phyloP scores from a whole-genome alignment of 2,888 invertebrate genomes.

The Polyommatus icarus region DNA sequence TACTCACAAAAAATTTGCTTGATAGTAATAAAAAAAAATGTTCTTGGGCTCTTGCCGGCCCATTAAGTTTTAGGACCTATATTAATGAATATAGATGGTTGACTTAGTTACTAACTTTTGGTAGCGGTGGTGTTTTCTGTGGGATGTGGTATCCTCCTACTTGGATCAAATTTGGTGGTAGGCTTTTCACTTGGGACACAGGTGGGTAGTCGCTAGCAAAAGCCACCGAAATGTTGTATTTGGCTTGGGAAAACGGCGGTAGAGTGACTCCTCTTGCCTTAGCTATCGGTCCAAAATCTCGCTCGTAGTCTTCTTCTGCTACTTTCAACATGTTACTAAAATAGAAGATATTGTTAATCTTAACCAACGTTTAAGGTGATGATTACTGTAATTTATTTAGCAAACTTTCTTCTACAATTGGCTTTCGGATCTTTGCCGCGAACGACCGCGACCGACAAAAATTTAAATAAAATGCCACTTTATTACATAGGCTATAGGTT shows the following conservation, averaged over 20 bases:
- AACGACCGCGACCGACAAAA: too few relatives aligned
- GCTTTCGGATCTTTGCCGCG: too few relatives aligned
- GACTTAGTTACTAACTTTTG: not conserved
- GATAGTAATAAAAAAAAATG: too few relatives aligned
- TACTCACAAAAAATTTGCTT: too few relatives aligned
- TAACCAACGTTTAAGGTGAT: not conserved
- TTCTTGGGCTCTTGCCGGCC: too few relatives aligned
- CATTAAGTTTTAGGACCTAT: too few relatives aligned
- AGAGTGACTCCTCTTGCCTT: not conserved
- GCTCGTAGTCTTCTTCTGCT: not conserved
- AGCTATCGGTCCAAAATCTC: slow-evolving; percentile 7
- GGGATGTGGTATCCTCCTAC: slow-evolving; percentile 9
- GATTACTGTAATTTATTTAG: too few relatives aligned
- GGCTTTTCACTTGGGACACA: not conserved
- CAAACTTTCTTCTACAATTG: too few relatives aligned
- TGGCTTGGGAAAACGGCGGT: not conserved
- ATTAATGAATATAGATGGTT: too few relatives aligned
- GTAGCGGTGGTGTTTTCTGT: not conserved
- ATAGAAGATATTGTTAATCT: not conserved
- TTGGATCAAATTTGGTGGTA: not conserved
- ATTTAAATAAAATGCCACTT: too few relatives aligned
- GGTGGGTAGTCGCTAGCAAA: not conserved
- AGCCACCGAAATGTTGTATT: not conserved
- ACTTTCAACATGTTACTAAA: not conserved
- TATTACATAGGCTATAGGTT: too few relatives aligned